Evolutionary conservation across 2,888 invertebrate genomes (phyloP).

Genomic region (Eumacrocentrus americanus): DNA sequence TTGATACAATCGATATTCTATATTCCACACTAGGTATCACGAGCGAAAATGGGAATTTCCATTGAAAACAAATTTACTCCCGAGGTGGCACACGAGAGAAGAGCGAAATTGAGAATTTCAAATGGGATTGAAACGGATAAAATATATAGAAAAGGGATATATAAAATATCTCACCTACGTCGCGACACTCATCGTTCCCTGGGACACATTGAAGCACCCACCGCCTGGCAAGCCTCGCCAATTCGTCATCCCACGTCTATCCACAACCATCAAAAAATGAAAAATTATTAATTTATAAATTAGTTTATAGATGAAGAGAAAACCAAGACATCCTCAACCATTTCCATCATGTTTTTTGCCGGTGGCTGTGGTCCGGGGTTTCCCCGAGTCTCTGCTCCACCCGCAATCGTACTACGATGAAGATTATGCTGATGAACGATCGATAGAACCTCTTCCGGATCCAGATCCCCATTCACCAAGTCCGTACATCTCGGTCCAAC

Average conservation of each 20-base stretch:
- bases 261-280: not conserved
- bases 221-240: constrained; percentile 58
- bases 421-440: constrained; percentile 61
- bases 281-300: not conserved
- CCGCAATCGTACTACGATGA: constrained; percentile 57
- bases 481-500: constrained; percentile 36
- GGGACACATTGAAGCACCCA: constrained; percentile 62
- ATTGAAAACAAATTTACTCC: constrained; percentile 25
- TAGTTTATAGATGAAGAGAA: not conserved
- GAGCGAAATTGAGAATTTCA: constrained; percentile 19
- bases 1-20: constrained; percentile 39
- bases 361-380: constrained; percentile 59
- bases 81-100: constrained; percentile 1
- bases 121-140: constrained; percentile 4
- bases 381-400: constrained; percentile 54
- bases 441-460: constrained; percentile 52
- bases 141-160: constrained; percentile 1
- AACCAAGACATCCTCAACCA: no score
- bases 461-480: constrained; percentile 43
- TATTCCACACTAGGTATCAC: constrained; percentile 27
- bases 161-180: constrained; percentile 52
- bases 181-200: constrained; percentile 60
- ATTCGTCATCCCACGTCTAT: constrained; percentile 59
- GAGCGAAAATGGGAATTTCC: constrained; percentile 17
- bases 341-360: constrained; percentile 50